These are phyloP conservation scores for Macquaria australasica DNA, from an alignment of 2,113 vertebrate species.

Conservation along the genomic window DNA sequence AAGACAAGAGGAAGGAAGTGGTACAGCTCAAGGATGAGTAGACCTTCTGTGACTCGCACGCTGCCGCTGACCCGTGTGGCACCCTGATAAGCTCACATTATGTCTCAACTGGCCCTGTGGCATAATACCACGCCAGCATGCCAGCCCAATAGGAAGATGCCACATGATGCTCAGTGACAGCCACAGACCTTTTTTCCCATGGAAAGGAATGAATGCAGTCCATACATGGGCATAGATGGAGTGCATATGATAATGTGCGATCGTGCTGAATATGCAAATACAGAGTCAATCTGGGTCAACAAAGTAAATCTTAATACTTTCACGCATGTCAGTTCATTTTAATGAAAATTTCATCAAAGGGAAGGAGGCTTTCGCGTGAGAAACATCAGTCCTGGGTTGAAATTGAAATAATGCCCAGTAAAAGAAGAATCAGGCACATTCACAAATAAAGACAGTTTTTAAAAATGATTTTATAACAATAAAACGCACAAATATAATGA, in stretches of 20 bases:
- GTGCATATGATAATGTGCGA: conserved; percentile 15
- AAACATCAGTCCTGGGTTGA: not conserved
- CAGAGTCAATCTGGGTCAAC: conserved; percentile 50
- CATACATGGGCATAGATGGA: conserved; percentile 68
- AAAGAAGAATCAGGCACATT: not conserved
- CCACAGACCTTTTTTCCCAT: conserved; percentile 48
- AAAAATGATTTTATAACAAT: not conserved
- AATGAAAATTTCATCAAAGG: conserved; percentile 56
- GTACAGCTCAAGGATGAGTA: conserved; percentile 55
- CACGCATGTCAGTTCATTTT: conserved; percentile 34
- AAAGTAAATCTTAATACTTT: conserved; percentile 42
- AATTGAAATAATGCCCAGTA: not conserved
- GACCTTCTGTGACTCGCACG: conserved; percentile 75
- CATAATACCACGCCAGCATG: conserved; percentile 68
- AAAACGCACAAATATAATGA: not conserved
- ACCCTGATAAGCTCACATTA: conserved; percentile 81
- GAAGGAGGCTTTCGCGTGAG: conserved; percentile 32
- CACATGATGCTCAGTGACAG: conserved; percentile 67
- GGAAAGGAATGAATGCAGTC: conserved; percentile 25
- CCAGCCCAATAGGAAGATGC: conserved; percentile 65
- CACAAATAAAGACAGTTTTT: not conserved
- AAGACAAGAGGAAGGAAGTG: conserved; percentile 64
- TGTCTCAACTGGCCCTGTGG: conserved; percentile 71
- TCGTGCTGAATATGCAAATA: conserved; percentile 61
- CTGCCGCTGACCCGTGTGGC: conserved; percentile 77